A percentile compares a stretch with the other conserved stretches of the same genome.
Conservation (phyloP, 2,888 invertebrate species). For the Polylopha cassiicola region DNA sequence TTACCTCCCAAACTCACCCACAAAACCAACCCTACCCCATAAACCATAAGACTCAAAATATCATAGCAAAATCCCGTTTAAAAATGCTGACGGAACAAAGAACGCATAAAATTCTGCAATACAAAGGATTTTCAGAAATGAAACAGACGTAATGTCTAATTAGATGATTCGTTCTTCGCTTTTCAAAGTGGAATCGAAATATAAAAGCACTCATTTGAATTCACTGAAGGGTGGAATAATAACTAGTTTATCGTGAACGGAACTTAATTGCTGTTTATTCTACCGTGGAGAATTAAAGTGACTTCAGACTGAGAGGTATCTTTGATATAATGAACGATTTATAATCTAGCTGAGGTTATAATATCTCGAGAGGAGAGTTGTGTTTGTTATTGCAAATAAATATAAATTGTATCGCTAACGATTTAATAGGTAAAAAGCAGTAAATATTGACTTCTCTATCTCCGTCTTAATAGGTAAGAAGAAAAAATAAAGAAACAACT, state of each 20-base stretch:
- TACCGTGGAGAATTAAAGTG: too few relatives aligned
- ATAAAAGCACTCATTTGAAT: conserved; percentile 21
- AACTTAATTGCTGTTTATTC: too few relatives aligned
- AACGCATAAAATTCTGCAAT: conserved; percentile 68
- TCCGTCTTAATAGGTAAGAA: too few relatives aligned
- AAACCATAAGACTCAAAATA: conserved; percentile 36
- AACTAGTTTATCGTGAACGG: conserved; percentile 4
- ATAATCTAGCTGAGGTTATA: too few relatives aligned
- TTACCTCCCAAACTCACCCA: conserved; percentile 28
- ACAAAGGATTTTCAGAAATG: conserved; percentile 71
- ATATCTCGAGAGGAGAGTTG: too few relatives aligned
- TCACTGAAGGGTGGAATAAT: conserved; percentile 4
- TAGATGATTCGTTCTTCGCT: conserved; percentile 57
- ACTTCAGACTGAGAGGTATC: too few relatives aligned
- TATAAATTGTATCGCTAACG: too few relatives aligned
- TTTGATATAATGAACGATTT: too few relatives aligned
- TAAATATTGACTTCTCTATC: too few relatives aligned
- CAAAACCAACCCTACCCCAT: conserved; percentile 38
- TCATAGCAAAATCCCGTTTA: conserved; percentile 29
- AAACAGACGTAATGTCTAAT: conserved; percentile 70
- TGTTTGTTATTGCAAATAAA: too few relatives aligned
- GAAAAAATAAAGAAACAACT: too few relatives aligned
- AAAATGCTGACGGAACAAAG: conserved; percentile 62
- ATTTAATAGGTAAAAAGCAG: too few relatives aligned
- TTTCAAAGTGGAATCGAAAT: conserved; percentile 33